Percentiles rank a stretch among this genome's conserved stretches.
Evolutionary conservation across 1,140 invertebrate species (phyloP).

Genomic region (Drosophila trapezifrons): DNA sequence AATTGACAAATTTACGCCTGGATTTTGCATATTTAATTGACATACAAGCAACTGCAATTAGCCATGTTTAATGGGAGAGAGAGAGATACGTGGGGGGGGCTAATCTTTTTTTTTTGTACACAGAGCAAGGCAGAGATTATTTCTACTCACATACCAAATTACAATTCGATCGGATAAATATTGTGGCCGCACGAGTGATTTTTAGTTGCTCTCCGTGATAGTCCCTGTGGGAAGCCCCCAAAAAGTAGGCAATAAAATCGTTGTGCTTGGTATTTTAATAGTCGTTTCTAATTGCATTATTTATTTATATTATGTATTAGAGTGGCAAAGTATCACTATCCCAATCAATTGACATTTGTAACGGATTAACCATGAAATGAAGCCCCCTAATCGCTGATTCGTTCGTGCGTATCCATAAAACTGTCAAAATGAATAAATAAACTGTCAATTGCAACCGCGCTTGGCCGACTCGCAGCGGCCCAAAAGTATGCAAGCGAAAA

Average conservation of each 20-base stretch:
- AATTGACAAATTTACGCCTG: conserved; percentile 55
- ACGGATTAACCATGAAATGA: conserved; percentile 73
- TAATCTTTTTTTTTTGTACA: not conserved
- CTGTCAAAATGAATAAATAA: conserved; percentile 64
- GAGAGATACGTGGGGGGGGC: too few species aligned
- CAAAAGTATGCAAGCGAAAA: conserved; percentile 35
- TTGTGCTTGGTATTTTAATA: not conserved
- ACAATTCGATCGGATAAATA: not conserved
- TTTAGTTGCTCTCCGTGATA: not conserved
- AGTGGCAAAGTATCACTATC: conserved; percentile 11
- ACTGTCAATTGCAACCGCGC: conserved; percentile 35
- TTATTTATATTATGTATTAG: not conserved
- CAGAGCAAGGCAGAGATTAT: not conserved
- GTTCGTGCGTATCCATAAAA: conserved; percentile 59
- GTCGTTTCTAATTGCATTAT: not conserved
- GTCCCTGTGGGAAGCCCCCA: too few species aligned
- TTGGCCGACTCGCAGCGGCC: too few species aligned
- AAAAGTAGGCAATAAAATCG: not conserved
- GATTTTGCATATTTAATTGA: conserved; percentile 59
- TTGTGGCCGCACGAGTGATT: not conserved
- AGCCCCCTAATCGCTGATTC: conserved; percentile 44
- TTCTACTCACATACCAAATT: not conserved
- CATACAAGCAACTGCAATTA: conserved; percentile 67
- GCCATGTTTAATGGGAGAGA: conserved; percentile 10
- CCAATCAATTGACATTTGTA: conserved; percentile 65